Conservation (phyloP, 2,888 invertebrate species). For the Melipona beecheii region DNA sequence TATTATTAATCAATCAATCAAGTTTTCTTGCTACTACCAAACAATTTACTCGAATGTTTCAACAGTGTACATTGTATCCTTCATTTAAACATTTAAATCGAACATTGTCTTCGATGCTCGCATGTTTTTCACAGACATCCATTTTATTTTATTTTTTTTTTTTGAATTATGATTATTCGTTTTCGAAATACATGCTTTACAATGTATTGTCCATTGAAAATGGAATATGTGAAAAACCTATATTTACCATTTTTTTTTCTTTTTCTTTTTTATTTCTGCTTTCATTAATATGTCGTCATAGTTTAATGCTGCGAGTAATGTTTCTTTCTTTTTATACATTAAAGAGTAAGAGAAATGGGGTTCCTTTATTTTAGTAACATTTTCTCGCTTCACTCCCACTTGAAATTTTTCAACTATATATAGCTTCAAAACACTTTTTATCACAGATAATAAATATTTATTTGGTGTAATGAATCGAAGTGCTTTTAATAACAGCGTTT, state of each 20-base stretch:
- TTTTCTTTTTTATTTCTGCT: background rate
- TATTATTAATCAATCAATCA: background rate
- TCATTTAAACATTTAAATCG: slow-evolving; percentile 9
- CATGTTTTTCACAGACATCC: slow-evolving; percentile 9
- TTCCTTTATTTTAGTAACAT: slow-evolving; percentile 23
- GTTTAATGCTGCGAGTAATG: slow-evolving; percentile 14
- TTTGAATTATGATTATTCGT: slow-evolving; percentile 25
- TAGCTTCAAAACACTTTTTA: slow-evolving; percentile 77
- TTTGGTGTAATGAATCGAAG: slow-evolving; percentile 66
- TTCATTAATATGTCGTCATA: background rate
- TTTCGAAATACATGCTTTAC: slow-evolving; percentile 22
- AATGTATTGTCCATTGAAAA: slow-evolving; percentile 48
- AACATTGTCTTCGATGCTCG: background rate
- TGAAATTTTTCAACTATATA: slow-evolving; percentile 57
- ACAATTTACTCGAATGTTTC: slow-evolving; percentile 22
- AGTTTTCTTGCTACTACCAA: background rate
- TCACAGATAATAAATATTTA: slow-evolving; percentile 79
- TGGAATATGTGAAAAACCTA: slow-evolving; percentile 13
- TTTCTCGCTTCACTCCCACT: slow-evolving; percentile 24
- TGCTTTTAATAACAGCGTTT: slow-evolving; percentile 33
- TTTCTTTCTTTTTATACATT: slow-evolving; percentile 4
- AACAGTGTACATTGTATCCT: background rate
- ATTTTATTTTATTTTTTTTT: background rate
- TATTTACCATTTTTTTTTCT: background rate
- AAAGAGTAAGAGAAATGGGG: slow-evolving; percentile 23